Percentiles rank a stretch among this genome's conserved stretches.
Evolutionary conservation across 1,140 invertebrate genomes (phyloP).

Genomic region (Aporrectodea caliginosa): DNA sequence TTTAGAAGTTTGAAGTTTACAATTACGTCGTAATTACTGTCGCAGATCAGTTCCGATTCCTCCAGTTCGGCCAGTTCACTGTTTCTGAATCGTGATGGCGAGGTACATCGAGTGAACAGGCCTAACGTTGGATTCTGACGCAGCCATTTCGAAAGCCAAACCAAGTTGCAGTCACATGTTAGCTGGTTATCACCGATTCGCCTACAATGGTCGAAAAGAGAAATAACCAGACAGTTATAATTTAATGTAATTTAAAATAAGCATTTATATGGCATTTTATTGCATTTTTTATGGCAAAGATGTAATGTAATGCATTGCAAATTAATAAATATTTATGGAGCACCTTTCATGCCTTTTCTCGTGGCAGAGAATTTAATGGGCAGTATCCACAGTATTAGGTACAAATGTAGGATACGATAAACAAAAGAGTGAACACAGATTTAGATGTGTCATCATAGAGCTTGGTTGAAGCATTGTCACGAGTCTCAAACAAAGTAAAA

Average conservation of each 20-base stretch:
- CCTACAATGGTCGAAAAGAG: too few species aligned
- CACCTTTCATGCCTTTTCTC: too few species aligned
- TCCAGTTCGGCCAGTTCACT: constrained; percentile 77
- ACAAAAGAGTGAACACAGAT: background rate
- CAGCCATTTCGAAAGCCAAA: constrained; percentile 78
- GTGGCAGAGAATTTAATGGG: too few species aligned
- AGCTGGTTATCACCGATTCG: constrained; percentile 86
- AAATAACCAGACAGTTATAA: too few species aligned
- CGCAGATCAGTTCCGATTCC: constrained; percentile 83
- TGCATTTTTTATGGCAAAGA: background rate
- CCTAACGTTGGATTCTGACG: constrained; percentile 64
- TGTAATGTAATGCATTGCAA: background rate
- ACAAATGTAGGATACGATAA: background rate
- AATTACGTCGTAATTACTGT: constrained; percentile 68
- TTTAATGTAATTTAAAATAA: too few species aligned
- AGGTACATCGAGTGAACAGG: constrained; percentile 58
- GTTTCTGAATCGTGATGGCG: constrained; percentile 75
- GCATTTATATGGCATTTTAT: background rate
- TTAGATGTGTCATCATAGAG: too few species aligned
- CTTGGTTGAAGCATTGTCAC: too few species aligned
- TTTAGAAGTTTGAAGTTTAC: too few species aligned
- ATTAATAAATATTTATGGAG: background rate
- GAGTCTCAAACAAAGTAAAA: too few species aligned
- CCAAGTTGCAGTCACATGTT: constrained; percentile 85
- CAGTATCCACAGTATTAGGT: too few species aligned